A percentile compares a stretch with the other conserved stretches of the same genome.
phyloP scores from a whole-genome alignment of 1,140 invertebrate genomes.

The Cataglyphis hispanica region DNA sequence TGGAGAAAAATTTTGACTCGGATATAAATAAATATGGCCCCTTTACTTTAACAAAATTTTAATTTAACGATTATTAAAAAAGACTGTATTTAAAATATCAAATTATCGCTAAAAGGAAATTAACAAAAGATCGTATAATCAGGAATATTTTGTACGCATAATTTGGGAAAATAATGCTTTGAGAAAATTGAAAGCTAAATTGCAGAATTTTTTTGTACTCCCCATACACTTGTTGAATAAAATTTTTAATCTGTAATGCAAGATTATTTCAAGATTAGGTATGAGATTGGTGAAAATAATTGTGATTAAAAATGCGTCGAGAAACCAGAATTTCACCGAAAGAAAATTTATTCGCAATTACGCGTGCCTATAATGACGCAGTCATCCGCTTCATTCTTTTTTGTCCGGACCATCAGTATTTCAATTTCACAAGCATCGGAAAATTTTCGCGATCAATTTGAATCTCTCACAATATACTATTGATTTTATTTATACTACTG shows the following conservation, averaged over 20 bases:
- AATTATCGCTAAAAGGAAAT: background rate
- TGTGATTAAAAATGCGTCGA: background rate
- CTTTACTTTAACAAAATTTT: background rate
- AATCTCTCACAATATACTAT: slow-evolving; percentile 5
- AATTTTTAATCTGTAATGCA: slow-evolving; percentile 13
- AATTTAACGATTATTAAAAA: background rate
- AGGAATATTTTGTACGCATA: background rate
- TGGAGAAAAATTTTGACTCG: too few relatives aligned
- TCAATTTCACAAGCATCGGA: slow-evolving; percentile 4
- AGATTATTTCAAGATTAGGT: slow-evolving; percentile 18
- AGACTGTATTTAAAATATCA: background rate
- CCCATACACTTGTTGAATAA: background rate
- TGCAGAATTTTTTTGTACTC: background rate
- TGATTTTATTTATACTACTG: background rate
- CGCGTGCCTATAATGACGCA: slow-evolving; percentile 40
- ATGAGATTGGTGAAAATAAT: slow-evolving; percentile 3
- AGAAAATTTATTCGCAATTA: slow-evolving; percentile 13
- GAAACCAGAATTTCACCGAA: background rate
- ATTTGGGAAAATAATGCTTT: background rate
- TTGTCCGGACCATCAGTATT: background rate
- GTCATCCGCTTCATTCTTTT: slow-evolving; percentile 21
- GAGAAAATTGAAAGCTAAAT: slow-evolving; percentile 5
- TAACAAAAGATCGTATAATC: background rate
- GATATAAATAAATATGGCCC: background rate
- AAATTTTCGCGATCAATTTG: slow-evolving; percentile 28